Evolutionary conservation across 2,797 vertebrate species (phyloP), one percentile per base, ranked within the genome.

Genomic region (Anguilla marmorata): DNA sequence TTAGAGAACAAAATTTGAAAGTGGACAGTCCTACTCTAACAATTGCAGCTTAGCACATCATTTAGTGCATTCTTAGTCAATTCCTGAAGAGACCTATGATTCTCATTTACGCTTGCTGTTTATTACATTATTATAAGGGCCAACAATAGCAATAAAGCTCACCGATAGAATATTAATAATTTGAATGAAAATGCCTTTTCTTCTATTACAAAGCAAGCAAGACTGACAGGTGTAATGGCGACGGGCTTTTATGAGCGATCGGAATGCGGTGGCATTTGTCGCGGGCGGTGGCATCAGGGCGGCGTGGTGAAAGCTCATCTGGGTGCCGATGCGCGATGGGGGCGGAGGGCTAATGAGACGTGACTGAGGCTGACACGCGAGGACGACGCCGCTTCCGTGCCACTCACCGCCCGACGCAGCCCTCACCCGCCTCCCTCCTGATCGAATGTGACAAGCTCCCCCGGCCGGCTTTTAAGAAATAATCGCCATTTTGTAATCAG

Each of bases 281-380:
- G 33, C 30, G 3, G 6, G 11, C 9, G 1, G 27, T 85, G 27
- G 58, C 56, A 9, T 3, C 41, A 88, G 87, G 88, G 88, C 88
- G 90, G 87, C 90, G 27, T 60, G 86, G 54, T 89, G 90, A 90
- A 85, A 86, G 91, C 92, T 91, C 89, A 90, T 93, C 92, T 91
- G 86, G 27, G 33, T 86, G 89, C 89, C 92, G 91, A 95, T 93
- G 90, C 92, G 90, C 92, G 90, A 93, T 72, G 88, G 83, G 86
- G 83, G 86, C 85, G 84, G 86, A 54, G 89, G 19, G 86, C 58
- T 90, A 88, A 91, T 87, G 79, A 93, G 93, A 94, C 86, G 85
- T 92, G 93, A 95, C 94, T 92, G 89, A 90, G 74, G 92, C 88
- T 94, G 94, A 95, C 93, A 93, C 93, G 92, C 90, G 87, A 92